Evolutionary conservation across 2,888 invertebrate genomes (phyloP).

Genomic region (Sarcophaga variegata): DNA sequence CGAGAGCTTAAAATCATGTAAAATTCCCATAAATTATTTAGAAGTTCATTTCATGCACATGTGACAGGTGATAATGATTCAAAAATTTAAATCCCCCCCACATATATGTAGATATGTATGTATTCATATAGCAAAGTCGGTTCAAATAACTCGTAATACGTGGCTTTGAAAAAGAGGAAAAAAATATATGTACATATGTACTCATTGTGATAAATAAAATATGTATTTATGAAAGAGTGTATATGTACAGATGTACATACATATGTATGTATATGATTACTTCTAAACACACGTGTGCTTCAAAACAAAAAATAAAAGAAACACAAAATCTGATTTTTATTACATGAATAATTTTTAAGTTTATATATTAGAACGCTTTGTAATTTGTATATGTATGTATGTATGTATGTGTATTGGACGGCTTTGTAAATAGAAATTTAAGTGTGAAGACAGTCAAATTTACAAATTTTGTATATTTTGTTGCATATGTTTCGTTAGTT

Average conservation of each 20-base stretch:
- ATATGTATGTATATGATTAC: neutral
- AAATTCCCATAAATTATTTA: constrained; percentile 60
- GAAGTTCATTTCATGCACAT: constrained; percentile 61
- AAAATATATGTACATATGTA: neutral
- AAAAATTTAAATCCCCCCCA: constrained; percentile 2
- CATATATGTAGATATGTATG: neutral
- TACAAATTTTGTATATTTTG: no score
- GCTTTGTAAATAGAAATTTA: no score
- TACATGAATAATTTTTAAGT: no score
- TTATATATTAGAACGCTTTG: no score
- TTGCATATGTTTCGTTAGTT: neutral
- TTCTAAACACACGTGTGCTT: neutral
- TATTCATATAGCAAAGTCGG: neutral
- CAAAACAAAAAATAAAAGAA: no score
- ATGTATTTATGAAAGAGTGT: neutral
- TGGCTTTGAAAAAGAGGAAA: neutral
- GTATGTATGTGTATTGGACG: no score
- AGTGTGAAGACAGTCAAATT: no score
- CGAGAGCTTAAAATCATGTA: constrained; percentile 48
- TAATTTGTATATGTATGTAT: neutral
- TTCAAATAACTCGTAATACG: neutral
- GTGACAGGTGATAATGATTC: constrained; percentile 70
- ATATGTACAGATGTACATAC: neutral
- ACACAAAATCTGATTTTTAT: no score
- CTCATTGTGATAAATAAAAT: neutral